Evolutionary conservation across 2,113 vertebrate species (phyloP), one percentile per base, ranked within the genome.

Genomic region (Mesocricetus auratus): DNA sequence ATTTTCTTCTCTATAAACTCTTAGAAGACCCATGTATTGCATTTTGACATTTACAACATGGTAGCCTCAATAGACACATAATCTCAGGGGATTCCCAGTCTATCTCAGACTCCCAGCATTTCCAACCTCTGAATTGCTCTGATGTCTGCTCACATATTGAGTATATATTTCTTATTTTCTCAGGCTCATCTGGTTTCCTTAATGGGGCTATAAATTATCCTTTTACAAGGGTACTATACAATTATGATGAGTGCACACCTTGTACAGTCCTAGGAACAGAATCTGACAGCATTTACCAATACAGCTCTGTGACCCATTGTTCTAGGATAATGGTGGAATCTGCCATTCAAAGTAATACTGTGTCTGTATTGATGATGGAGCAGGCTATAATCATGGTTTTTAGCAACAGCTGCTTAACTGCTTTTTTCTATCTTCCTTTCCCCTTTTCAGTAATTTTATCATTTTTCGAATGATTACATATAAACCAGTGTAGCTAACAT

Each of bases 1-100:
- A 82, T 45, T 86, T 90, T 71, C n/a, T 39, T 5, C 33, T 45
- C 16, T 93, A 33, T 68, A 90, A 89, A 93, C n/a, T 94, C 66
- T 74, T 77, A 92, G 11, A 17, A 78, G 71, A 73, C 15, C 71
- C 19, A 58, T 78, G 56, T 79, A 39, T 78, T 66, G 42, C 42
- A 42, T 5, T 62, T 56, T 86, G 68, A 91, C 31, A 31, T 64
- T 86, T 66, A 60, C 86, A 26, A 33, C 31, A 64, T 68, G 50
- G 26, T 42, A 62, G 13, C 3, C 78, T 95, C n/a, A 77, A 5
- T 26, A 88, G 24, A 73, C 60, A 3, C 39, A 56, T 60, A 88
- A 78, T 94, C 68, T 68, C 29, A 64, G 22, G 22, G 5, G 29
- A 29, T 95, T 93, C 11, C 31, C 39, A 66, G 62, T 82, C 53